Percentiles rank a stretch among this genome's conserved stretches.
Conservation (phyloP, 2,888 invertebrate species). For the Heliconius aoede region DNA sequence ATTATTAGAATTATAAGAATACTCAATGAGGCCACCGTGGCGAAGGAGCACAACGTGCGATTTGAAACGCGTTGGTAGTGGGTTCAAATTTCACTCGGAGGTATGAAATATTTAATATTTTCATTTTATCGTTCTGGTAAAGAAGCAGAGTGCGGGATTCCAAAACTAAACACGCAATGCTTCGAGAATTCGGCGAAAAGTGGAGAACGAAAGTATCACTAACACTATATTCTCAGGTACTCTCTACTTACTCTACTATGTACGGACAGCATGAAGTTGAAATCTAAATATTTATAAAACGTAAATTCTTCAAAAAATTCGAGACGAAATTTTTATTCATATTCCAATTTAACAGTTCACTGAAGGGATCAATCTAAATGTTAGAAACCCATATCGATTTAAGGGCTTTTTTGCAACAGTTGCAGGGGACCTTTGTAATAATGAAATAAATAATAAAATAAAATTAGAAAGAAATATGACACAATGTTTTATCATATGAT, state of each 20-base stretch:
- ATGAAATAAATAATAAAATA: too few species aligned
- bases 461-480: slow-evolving; percentile 38
- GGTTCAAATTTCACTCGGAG: too few species aligned
- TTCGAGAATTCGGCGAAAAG: not conserved
- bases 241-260: too few species aligned
- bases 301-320: slow-evolving; percentile 40
- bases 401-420: slow-evolving; percentile 40
- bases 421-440: slow-evolving; percentile 54
- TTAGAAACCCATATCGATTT: slow-evolving; percentile 56
- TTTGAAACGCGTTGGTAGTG: too few species aligned
- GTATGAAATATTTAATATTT: too few species aligned
- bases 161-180: too few species aligned
- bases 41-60: too few species aligned
- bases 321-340: slow-evolving; percentile 43
- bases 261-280: not conserved
- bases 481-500: slow-evolving; percentile 1
- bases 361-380: slow-evolving; percentile 37
- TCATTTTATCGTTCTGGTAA: too few species aligned
- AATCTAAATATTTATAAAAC: not conserved
- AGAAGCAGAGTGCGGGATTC: too few species aligned
- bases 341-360: slow-evolving; percentile 41
- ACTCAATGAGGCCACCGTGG: too few species aligned
- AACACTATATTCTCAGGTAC: not conserved
- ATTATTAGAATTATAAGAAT: too few species aligned
- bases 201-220: not conserved